phyloP scores from a whole-genome alignment of 1,140 invertebrate species.

The Heterodera carotae region DNA sequence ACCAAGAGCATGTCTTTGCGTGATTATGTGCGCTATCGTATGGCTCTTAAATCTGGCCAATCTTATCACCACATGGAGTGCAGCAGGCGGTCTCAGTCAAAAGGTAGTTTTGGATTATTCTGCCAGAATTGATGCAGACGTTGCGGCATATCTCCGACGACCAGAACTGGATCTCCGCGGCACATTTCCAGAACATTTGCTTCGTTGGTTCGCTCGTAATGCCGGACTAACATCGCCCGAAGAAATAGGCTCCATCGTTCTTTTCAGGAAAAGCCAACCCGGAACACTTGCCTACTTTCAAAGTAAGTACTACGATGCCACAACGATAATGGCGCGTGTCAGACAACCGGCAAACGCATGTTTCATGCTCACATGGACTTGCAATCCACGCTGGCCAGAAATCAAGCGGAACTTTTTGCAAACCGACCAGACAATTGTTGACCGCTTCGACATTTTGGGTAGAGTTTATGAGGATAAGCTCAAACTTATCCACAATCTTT shows the following conservation, averaged over 20 bases:
- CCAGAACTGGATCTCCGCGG: neutral
- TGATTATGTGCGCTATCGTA: constrained; percentile 12
- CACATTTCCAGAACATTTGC: neutral
- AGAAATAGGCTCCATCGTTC: neutral
- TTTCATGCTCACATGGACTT: constrained; percentile 5
- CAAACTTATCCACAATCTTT: neutral
- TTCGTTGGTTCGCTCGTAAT: neutral
- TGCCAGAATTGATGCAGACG: neutral
- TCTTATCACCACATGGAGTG: neutral
- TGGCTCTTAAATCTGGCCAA: neutral
- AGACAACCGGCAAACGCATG: neutral
- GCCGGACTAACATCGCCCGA: neutral
- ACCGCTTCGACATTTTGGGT: neutral
- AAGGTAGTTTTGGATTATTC: constrained; percentile 3
- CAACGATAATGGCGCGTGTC: constrained; percentile 2
- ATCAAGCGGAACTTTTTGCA: neutral
- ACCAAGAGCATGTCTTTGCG: neutral
- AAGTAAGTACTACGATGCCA: neutral
- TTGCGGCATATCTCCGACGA: neutral
- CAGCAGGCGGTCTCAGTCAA: constrained; percentile 1
- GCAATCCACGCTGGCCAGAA: no score
- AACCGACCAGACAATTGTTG: neutral
- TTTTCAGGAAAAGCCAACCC: neutral
- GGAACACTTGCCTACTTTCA: neutral
- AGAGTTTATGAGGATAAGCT: neutral